Conservation (phyloP, 64 coral and sea anemone species). For the Dendronephthya gigantea region DNA sequence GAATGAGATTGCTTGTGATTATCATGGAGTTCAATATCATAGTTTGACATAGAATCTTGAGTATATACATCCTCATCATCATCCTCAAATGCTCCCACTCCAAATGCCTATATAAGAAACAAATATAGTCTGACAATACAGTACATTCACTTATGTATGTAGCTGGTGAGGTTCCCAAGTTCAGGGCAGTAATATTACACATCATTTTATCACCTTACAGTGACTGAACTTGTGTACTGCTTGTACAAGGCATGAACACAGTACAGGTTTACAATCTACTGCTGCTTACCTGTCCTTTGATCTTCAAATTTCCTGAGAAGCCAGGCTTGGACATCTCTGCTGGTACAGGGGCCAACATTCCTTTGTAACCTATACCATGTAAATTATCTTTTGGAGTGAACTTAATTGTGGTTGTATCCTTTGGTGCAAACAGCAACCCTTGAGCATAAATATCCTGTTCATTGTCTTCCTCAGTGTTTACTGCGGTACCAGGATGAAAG, state of each 20-base stretch:
- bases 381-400: conserved; percentile 76
- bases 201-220: too few species aligned
- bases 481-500: not conserved
- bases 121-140: too few species aligned
- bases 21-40: conserved; percentile 53
- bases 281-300: conserved; percentile 58
- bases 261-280: not conserved
- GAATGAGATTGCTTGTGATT: not conserved
- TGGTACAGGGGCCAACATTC: conserved; percentile 13
- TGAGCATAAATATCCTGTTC: conserved; percentile 76
- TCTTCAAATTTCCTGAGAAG: conserved; percentile 36
- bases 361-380: conserved; percentile 81
- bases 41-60: conserved; percentile 58
- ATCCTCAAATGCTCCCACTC: conserved; percentile 92
- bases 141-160: too few species aligned
- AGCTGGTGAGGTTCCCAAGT: too few species aligned
- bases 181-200: too few species aligned
- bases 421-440: conserved; percentile 97
- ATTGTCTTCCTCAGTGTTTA: not conserved
- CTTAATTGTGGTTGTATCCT: conserved; percentile 58
- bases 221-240: not conserved
- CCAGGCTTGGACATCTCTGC: not conserved
- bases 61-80: conserved; percentile 84
- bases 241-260: not conserved
- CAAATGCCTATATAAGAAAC: conserved; percentile 59